Evolutionary conservation across 2,888 invertebrate species (phyloP).

Genomic region (Acleris literana): DNA sequence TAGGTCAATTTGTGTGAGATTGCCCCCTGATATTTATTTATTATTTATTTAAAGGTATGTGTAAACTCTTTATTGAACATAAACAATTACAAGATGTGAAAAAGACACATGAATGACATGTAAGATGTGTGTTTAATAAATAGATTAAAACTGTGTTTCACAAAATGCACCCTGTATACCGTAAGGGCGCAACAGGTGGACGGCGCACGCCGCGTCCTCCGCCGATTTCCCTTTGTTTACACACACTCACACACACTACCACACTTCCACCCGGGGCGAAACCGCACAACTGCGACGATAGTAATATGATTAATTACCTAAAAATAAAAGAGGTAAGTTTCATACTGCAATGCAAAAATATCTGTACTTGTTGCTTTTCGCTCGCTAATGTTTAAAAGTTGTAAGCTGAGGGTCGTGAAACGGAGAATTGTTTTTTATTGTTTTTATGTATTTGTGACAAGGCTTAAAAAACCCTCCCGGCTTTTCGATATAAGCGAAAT

Average conservation of each 20-base stretch:
- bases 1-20: no score
- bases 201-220: conserved; percentile 15
- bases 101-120: no score
- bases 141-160: background rate
- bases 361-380: background rate
- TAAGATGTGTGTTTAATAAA: background rate
- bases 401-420: no score
- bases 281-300: background rate
- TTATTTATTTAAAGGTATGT: no score
- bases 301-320: background rate
- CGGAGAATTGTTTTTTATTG: no score
- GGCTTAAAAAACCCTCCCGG: no score
- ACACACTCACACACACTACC: conserved; percentile 6
- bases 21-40: no score
- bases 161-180: conserved; percentile 10
- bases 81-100: no score
- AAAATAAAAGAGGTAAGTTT: background rate
- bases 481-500: no score
- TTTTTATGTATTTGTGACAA: no score
- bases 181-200: conserved; percentile 28
- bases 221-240: conserved; percentile 36
- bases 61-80: no score
- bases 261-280: background rate
- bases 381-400: no score
- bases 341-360: background rate